A percentile compares a stretch with the other conserved stretches of the same genome.
Evolutionary conservation across 2,888 invertebrate species (phyloP).

Genomic region (Cephalotes varians): DNA sequence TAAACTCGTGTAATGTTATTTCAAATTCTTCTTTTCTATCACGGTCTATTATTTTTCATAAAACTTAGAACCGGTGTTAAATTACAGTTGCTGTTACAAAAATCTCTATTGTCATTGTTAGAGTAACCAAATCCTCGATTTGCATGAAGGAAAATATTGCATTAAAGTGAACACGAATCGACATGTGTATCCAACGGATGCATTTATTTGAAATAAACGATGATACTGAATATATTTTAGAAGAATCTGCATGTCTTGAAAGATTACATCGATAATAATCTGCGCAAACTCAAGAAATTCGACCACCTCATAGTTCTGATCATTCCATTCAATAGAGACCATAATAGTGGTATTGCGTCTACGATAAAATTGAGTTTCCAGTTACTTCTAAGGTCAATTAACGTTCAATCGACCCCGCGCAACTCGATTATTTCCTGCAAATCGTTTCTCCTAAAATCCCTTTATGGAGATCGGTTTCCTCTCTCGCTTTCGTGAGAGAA

Average conservation of each 20-base stretch:
- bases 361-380: slow-evolving; percentile 78
- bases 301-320: slow-evolving; percentile 16
- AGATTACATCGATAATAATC: slow-evolving; percentile 20
- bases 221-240: slow-evolving; percentile 12
- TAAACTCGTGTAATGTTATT: neutral
- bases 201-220: slow-evolving; percentile 5
- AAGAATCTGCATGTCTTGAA: neutral
- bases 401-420: slow-evolving; percentile 75
- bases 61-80: neutral
- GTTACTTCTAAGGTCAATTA: slow-evolving; percentile 76
- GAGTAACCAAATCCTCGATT: neutral
- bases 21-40: slow-evolving; percentile 7
- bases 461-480: slow-evolving; percentile 63
- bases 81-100: neutral
- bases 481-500: neutral
- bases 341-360: slow-evolving; percentile 54
- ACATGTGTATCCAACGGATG: neutral
- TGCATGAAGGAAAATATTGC: neutral
- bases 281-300: slow-evolving; percentile 39
- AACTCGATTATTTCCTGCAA: slow-evolving; percentile 80
- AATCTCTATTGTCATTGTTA: slow-evolving; percentile 26
- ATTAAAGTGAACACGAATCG: neutral
- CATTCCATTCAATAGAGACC: slow-evolving; percentile 63
- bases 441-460: slow-evolving; percentile 74
- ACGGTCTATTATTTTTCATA: neutral